Conservation (phyloP, 2,113 vertebrate genomes). For the Datnioides undecimradiatus region DNA sequence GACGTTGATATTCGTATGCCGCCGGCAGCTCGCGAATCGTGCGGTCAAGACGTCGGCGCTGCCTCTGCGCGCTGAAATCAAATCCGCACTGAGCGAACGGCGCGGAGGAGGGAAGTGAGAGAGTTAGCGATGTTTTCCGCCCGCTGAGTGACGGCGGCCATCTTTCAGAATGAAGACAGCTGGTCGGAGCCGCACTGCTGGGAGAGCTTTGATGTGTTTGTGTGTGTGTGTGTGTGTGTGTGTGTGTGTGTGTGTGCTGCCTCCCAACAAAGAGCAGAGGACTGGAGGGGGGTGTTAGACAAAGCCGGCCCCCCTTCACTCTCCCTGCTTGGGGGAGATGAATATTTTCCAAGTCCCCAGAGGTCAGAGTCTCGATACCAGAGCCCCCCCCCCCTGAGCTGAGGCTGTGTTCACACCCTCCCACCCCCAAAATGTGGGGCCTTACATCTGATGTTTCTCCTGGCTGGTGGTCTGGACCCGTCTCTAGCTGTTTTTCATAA, state of each 20-base stretch:
- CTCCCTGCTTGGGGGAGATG: conserved; percentile 75
- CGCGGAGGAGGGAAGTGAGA: background rate
- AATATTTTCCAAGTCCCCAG: conserved; percentile 77
- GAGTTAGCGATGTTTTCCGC: conserved; percentile 22
- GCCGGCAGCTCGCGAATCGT: background rate
- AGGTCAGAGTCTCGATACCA: conserved; percentile 38
- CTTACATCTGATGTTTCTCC: conserved; percentile 16
- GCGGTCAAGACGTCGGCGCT: background rate
- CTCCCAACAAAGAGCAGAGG: conserved; percentile 74
- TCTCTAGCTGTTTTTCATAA: background rate
- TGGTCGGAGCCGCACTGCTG: conserved; percentile 71
- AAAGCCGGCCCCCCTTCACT: conserved; percentile 70
- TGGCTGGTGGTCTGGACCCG: background rate
- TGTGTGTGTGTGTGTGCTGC: conserved; percentile 44
- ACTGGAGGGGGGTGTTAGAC: conserved; percentile 69
- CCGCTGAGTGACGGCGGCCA: conserved; percentile 51
- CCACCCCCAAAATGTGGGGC: no score
- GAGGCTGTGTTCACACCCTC: conserved; percentile 11
- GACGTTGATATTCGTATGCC: background rate
- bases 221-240: conserved; percentile 49
- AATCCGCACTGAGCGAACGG: background rate
- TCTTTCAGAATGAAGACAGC: conserved; percentile 77
- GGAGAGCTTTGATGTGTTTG: conserved; percentile 56
- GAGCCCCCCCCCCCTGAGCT: conserved; percentile 23
- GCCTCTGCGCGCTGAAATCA: background rate